These are phyloP conservation scores for Sitta carolinensis DNA, from an alignment of 2,797 vertebrate species.

Conservation along the genomic window DNA sequence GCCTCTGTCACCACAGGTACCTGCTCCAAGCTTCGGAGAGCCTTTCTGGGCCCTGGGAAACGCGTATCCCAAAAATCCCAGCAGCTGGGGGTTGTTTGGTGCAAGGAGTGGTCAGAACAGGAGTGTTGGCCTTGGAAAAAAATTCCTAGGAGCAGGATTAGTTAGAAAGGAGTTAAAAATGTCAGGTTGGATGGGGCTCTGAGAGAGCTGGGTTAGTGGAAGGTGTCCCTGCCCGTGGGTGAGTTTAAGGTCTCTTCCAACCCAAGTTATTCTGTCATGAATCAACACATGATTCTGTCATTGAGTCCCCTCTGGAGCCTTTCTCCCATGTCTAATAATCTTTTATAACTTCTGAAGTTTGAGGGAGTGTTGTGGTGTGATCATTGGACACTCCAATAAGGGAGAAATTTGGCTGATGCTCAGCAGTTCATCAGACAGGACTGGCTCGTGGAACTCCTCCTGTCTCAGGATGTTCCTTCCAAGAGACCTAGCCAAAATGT, in stretches of 20 bases:
- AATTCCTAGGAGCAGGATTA: not conserved
- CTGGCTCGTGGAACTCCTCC: not conserved
- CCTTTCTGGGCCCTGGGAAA: not conserved
- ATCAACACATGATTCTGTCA: not conserved
- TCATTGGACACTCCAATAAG: no score
- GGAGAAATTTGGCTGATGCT: not conserved
- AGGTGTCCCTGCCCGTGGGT: not conserved
- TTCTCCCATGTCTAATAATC: not conserved
- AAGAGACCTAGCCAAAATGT: not conserved
- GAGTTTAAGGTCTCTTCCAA: not conserved
- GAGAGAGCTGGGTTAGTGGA: not conserved
- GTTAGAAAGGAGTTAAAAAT: not conserved
- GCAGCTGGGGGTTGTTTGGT: not conserved
- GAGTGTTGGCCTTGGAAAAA: not conserved
- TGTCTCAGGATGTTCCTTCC: not conserved
- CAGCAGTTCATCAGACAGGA: not conserved
- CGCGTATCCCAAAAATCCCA: not conserved
- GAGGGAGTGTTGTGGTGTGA: not conserved
- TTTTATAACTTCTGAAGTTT: not conserved
- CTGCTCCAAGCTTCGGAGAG: not conserved
- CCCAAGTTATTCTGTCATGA: not conserved
- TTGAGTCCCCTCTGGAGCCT: not conserved
- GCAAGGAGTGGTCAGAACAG: not conserved
- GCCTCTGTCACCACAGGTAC: slow-evolving; percentile 86
- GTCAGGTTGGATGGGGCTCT: not conserved